phyloP scores from a whole-genome alignment of 2,113 vertebrate species.

The Glaucomys volans region DNA sequence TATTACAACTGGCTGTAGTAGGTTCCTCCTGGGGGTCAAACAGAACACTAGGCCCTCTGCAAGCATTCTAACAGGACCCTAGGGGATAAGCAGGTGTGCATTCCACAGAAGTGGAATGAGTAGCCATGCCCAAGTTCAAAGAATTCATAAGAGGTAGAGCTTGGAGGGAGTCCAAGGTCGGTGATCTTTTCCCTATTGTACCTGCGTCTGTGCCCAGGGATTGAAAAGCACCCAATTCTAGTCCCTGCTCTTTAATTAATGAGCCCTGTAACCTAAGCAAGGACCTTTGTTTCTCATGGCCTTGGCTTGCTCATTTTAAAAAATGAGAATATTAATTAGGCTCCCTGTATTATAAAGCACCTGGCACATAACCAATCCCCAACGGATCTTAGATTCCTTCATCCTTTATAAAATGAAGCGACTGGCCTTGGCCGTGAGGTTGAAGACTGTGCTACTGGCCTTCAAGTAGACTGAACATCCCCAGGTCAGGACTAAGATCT shows the following conservation, averaged over 20 bases:
- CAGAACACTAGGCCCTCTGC: background rate
- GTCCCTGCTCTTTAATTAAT: slow-evolving; percentile 2
- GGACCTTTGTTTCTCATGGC: background rate
- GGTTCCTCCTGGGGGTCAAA: background rate
- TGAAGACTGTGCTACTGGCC: background rate
- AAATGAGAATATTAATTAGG: background rate
- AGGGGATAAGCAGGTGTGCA: fast-evolving
- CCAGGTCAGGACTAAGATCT: background rate
- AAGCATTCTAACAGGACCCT: background rate
- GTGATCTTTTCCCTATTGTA: background rate
- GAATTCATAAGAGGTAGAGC: background rate
- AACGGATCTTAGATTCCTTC: background rate
- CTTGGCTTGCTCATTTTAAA: background rate
- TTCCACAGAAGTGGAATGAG: background rate
- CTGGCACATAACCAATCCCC: background rate
- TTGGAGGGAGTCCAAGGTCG: background rate
- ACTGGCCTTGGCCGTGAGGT: background rate
- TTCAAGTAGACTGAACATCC: background rate
- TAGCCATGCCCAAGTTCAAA: background rate
- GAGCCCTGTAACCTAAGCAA: slow-evolving; percentile 18
- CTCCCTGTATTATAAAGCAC: background rate
- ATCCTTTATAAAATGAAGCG: background rate
- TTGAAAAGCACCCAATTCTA: background rate
- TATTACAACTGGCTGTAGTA: background rate
- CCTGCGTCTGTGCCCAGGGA: background rate